phyloP scores from a whole-genome alignment of 2,888 invertebrate species.

The Chymomyza amoena region DNA sequence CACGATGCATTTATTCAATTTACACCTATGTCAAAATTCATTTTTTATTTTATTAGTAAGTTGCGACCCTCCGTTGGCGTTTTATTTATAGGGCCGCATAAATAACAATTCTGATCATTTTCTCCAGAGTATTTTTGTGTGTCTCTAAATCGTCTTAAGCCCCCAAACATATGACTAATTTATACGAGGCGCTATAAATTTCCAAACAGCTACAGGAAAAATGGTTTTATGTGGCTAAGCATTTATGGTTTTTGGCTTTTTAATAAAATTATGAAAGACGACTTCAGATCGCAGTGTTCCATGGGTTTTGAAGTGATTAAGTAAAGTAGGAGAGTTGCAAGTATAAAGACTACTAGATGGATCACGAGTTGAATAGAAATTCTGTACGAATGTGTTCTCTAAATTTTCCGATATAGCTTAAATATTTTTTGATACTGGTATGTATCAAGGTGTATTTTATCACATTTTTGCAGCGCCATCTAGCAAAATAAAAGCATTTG shows the following conservation, averaged over 20 bases:
- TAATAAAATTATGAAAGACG: neutral
- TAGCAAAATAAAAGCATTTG: too few relatives aligned
- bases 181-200: constrained; percentile 31
- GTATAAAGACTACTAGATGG: too few relatives aligned
- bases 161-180: constrained; percentile 37
- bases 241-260: neutral
- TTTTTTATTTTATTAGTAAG: constrained; percentile 8
- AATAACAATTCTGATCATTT: constrained; percentile 49
- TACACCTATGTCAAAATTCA: neutral
- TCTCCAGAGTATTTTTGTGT: constrained; percentile 19
- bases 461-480: too few relatives aligned
- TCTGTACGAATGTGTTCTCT: too few relatives aligned
- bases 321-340: neutral
- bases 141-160: constrained; percentile 30
- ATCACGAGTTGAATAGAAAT: too few relatives aligned
- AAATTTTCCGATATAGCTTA: too few relatives aligned
- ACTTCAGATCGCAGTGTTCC: neutral
- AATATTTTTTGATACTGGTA: too few relatives aligned
- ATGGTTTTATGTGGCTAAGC: neutral
- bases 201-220: neutral
- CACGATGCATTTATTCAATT: neutral
- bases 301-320: neutral
- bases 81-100: constrained; percentile 20
- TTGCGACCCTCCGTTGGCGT: constrained; percentile 7
- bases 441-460: too few relatives aligned